Evolutionary conservation across 2,888 invertebrate genomes (phyloP).

Genomic region (Andrena flavipes): DNA sequence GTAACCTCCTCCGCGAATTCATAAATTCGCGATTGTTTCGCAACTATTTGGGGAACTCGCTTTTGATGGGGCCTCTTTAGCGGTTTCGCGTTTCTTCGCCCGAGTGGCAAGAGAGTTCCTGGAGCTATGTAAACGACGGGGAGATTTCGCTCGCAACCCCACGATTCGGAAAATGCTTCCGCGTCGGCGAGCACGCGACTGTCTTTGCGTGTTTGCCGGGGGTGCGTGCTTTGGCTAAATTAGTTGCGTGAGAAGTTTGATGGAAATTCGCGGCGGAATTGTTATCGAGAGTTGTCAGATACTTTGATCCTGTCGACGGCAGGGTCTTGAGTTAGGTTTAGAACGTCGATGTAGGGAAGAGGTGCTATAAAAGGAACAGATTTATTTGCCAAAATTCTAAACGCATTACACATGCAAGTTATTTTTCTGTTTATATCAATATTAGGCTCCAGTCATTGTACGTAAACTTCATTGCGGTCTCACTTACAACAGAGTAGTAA

Average conservation of each 20-base stretch:
- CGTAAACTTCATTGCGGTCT: no score
- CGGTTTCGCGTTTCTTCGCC: constrained; percentile 38
- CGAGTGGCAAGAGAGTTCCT: constrained; percentile 19
- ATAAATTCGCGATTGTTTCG: constrained; percentile 48
- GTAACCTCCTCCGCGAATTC: constrained; percentile 19
- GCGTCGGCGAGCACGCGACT: neutral
- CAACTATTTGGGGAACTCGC: constrained; percentile 46
- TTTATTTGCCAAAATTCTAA: no score
- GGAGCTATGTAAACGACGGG: constrained; percentile 41
- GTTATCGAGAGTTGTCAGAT: constrained; percentile 1
- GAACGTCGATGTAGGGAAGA: no score
- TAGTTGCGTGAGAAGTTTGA: neutral
- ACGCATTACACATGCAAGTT: no score
- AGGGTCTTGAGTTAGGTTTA: no score
- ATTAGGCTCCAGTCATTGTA: no score
- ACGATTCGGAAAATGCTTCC: constrained; percentile 28
- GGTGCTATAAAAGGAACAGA: no score
- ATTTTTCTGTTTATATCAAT: no score
- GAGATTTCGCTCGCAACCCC: neutral
- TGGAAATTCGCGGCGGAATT: constrained; percentile 10
- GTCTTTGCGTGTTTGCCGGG: neutral
- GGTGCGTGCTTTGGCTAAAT: neutral
- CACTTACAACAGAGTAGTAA: no score
- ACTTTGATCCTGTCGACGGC: neutral
- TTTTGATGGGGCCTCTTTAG: constrained; percentile 11